phyloP scores from a whole-genome alignment of 2,113 vertebrate genomes.

The Aramus guarauna region DNA sequence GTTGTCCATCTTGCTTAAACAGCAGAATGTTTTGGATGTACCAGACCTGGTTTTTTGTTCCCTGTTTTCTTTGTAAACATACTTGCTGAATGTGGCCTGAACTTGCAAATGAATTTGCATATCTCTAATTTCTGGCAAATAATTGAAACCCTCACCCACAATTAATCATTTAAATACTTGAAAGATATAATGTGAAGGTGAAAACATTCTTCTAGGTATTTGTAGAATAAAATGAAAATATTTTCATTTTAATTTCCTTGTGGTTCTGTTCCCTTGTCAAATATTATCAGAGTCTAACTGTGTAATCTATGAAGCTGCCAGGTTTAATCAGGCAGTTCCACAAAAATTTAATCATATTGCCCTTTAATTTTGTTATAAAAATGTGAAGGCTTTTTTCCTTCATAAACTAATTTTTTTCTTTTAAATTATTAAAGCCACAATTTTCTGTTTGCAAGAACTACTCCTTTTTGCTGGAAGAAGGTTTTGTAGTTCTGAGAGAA shows the following conservation, averaged over 20 bases:
- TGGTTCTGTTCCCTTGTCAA: constrained; percentile 29
- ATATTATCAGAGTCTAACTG: background rate
- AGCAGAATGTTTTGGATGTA: background rate
- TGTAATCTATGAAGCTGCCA: background rate
- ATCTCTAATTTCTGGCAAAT: background rate
- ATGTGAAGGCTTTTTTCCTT: background rate
- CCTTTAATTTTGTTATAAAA: background rate
- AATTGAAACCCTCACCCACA: background rate
- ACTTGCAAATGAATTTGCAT: background rate
- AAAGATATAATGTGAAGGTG: background rate
- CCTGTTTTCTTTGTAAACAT: background rate
- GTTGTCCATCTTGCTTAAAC: background rate
- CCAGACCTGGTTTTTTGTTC: background rate
- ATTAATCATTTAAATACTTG: background rate
- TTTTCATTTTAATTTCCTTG: background rate
- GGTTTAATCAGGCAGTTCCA: background rate
- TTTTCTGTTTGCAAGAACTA: background rate
- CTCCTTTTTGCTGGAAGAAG: background rate
- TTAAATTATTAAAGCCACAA: background rate
- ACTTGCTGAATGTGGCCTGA: background rate
- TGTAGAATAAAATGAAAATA: background rate
- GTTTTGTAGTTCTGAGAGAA: background rate
- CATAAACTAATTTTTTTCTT: background rate
- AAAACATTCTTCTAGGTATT: background rate
- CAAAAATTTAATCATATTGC: background rate